A percentile compares a stretch with the other conserved stretches of the same genome.
phyloP scores from a whole-genome alignment of 2,113 vertebrate species.

The Antigone vipio region DNA sequence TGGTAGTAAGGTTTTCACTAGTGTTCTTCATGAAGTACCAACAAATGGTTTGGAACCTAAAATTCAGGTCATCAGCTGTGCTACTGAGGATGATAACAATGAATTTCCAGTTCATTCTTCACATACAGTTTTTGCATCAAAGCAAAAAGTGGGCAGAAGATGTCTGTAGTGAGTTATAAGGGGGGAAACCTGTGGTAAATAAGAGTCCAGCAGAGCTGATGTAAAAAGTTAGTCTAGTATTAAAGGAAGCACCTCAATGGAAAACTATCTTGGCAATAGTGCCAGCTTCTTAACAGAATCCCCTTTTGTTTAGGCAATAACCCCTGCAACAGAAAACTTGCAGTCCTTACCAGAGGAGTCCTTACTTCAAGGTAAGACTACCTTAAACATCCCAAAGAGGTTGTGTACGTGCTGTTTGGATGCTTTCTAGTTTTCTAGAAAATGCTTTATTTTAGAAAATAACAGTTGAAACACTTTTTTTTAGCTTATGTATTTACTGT shows the following conservation, averaged over 20 bases:
- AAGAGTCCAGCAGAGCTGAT: background rate
- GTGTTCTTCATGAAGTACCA: background rate
- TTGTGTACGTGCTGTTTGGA: background rate
- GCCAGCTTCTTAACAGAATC: background rate
- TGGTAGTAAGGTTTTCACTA: background rate
- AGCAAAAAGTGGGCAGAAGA: background rate
- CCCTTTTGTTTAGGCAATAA: background rate
- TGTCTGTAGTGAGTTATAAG: background rate
- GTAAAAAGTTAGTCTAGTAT: background rate
- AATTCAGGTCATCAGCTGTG: background rate
- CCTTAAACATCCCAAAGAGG: background rate
- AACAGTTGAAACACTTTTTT: background rate
- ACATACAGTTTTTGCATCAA: background rate
- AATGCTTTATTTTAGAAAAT: background rate
- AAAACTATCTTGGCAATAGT: background rate
- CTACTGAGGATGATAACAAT: background rate
- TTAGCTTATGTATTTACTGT: background rate
- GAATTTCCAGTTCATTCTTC: background rate
- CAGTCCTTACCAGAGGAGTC: background rate
- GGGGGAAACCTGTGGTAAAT: background rate
- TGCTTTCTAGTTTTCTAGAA: background rate
- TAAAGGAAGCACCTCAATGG: background rate
- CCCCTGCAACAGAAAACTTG: background rate
- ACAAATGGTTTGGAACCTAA: background rate
- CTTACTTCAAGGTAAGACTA: constrained; percentile 23